phyloP scores from a whole-genome alignment of 2,797 vertebrate species.

The Tadarida brasiliensis region DNA sequence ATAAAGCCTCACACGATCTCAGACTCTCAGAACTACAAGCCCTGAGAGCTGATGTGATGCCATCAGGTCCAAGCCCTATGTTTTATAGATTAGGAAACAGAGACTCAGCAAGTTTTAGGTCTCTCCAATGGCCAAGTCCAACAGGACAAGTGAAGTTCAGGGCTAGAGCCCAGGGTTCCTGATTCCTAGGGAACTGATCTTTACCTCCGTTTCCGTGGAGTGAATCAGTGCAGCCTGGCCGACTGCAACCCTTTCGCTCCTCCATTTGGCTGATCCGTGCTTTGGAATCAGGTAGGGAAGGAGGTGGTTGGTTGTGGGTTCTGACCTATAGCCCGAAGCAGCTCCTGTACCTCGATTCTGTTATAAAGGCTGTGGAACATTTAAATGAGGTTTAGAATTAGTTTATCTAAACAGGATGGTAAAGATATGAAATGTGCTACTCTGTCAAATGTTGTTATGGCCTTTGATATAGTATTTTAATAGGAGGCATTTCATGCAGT shows the following conservation, averaged over 20 bases:
- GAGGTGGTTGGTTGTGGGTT: neutral
- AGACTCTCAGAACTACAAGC: neutral
- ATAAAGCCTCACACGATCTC: neutral
- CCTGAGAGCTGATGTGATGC: neutral
- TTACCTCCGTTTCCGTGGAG: neutral
- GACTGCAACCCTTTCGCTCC: neutral
- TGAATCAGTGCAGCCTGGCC: neutral
- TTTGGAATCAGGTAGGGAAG: neutral
- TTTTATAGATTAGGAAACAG: neutral
- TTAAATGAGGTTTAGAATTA: slow-evolving; percentile 13
- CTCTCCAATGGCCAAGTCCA: neutral
- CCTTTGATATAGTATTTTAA: slow-evolving; percentile 1
- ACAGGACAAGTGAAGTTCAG: neutral
- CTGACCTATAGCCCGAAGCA: neutral
- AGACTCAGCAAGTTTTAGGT: neutral
- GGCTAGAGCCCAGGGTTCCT: neutral
- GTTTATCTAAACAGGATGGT: neutral
- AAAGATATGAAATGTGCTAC: neutral
- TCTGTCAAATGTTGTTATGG: neutral
- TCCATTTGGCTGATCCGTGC: neutral
- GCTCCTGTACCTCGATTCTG: neutral
- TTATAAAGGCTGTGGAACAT: neutral
- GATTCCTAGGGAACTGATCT: neutral
- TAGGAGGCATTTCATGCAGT: neutral
- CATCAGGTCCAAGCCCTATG: neutral